Conservation (phyloP, 2,888 invertebrate genomes). For the Asteroscopus sphinx region DNA sequence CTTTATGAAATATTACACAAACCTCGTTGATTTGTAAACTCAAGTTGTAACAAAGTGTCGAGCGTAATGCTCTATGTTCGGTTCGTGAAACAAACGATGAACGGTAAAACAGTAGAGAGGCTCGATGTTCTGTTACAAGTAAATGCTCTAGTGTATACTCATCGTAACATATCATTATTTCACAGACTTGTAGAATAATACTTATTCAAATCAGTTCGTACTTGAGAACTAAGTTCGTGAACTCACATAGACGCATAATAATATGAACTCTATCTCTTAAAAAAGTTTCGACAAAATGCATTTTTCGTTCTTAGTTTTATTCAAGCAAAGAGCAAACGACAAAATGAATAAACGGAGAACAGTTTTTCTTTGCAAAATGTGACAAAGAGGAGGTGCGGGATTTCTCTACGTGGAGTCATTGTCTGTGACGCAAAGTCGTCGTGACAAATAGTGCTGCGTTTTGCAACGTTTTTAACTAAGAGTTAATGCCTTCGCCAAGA, state of each 20-base stretch:
- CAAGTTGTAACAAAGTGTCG: no score
- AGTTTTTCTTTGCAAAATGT: slow-evolving; percentile 84
- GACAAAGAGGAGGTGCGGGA: slow-evolving; percentile 84
- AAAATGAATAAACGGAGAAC: slow-evolving; percentile 77
- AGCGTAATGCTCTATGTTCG: no score
- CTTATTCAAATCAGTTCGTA: slow-evolving; percentile 7
- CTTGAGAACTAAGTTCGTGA: slow-evolving; percentile 13
- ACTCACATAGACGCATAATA: slow-evolving; percentile 7
- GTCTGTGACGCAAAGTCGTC: slow-evolving; percentile 82
- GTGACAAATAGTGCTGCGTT: slow-evolving; percentile 83
- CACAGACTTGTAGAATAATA: no score
- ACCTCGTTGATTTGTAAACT: no score
- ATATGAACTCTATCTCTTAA: slow-evolving; percentile 9
- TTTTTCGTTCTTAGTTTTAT: slow-evolving; percentile 27
- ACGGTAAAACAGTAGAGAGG: no score
- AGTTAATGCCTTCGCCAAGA: slow-evolving; percentile 68
- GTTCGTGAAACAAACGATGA: no score
- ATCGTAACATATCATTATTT: no score
- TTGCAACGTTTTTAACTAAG: slow-evolving; percentile 80
- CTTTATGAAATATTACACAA: no score
- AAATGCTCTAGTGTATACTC: no score
- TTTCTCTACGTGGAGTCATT: slow-evolving; percentile 84
- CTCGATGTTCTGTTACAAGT: no score
- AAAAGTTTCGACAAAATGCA: slow-evolving; percentile 32
- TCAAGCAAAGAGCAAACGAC: slow-evolving; percentile 58